These are phyloP conservation scores for Galerucella nymphaeae DNA, from an alignment of 2,888 invertebrate genomes.

Conservation along the genomic window DNA sequence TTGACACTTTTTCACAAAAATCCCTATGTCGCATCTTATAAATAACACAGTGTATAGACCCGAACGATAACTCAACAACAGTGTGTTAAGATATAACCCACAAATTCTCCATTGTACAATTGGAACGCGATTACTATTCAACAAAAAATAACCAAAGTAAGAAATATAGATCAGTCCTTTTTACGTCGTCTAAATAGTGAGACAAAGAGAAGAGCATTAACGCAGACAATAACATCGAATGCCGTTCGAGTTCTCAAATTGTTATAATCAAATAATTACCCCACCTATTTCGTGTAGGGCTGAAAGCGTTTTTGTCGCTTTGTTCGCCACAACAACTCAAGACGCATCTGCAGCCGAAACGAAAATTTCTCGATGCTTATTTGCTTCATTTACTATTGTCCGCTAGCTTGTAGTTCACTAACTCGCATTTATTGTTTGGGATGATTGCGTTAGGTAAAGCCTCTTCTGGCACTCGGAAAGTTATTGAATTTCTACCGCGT, in stretches of 20 bases:
- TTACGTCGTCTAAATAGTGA: conserved; percentile 31
- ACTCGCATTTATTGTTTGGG: conserved; percentile 47
- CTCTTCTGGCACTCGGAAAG: conserved; percentile 26
- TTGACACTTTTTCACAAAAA: no score
- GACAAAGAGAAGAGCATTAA: not conserved
- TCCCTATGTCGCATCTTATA: no score
- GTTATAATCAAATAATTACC: conserved; percentile 63
- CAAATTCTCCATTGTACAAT: not conserved
- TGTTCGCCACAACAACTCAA: conserved; percentile 46
- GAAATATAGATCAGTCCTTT: not conserved
- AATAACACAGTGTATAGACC: not conserved
- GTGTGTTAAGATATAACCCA: not conserved
- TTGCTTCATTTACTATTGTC: conserved; percentile 51
- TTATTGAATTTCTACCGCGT: conserved; percentile 23
- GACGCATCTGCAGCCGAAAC: conserved; percentile 30
- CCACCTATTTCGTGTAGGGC: conserved; percentile 61
- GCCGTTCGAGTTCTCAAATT: conserved; percentile 47
- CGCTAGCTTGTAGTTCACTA: conserved; percentile 49
- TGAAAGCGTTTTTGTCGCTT: conserved; percentile 51
- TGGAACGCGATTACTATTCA: not conserved
- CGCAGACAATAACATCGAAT: conserved; percentile 47
- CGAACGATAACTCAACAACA: not conserved
- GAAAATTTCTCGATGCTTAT: conserved; percentile 42
- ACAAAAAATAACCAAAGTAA: not conserved
- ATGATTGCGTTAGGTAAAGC: conserved; percentile 39